Base-by-base conservation (phyloP, 2,888 invertebrate genomes). In the Chloroclystis v-ata region DNA sequence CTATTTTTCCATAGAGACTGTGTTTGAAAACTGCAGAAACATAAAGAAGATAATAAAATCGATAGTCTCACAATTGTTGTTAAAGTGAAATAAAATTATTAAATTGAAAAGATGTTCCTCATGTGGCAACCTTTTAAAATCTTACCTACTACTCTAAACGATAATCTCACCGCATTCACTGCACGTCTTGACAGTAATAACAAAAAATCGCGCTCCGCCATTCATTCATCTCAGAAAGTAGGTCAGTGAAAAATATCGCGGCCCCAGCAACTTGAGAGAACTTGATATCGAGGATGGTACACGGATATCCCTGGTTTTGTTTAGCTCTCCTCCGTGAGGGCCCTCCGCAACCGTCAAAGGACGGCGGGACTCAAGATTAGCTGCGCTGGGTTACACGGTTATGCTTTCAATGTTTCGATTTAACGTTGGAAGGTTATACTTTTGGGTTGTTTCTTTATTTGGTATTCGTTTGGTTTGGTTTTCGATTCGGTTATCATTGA, bases 201-300 rank as follows among this genome's bases (percentile, higher is more conserved):
- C 39, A 51, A 54, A 52, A 53, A 57, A 56, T 45, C 49, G 46
- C 49, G 35, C 45, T 47, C 40, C 46, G 43, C 35, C 49, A 44
- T 52, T 50, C 50, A 45, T 51, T 45, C 39, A 50, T 44, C 37
- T 12, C 38, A 60, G 66, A 49, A 77, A 71, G 58, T 76, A 64
- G 78, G 77, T 78, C 78, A 78, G 59, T 65, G 69, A 55, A 71
- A 72, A 76, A 74, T 73, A 73, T 68, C 68, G 68, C 72, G 66
- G 63, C 57, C 68, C 60, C 67, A 69, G 71, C 75, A 68, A 57
- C 66, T 72, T 63, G 63, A 73, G 62, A 60, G 59, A 49, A 57
- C 57, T 47, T 46, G 35, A 55, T 66, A 67, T 67, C 67, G 65
- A 62, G 59, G 65, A 61, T 57, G 54, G 53, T 69, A 57, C 59